Evolutionary conservation across 2,797 vertebrate genomes (phyloP), one percentile per base, ranked within the genome.

Genomic region (Rhynchotus rufescens): DNA sequence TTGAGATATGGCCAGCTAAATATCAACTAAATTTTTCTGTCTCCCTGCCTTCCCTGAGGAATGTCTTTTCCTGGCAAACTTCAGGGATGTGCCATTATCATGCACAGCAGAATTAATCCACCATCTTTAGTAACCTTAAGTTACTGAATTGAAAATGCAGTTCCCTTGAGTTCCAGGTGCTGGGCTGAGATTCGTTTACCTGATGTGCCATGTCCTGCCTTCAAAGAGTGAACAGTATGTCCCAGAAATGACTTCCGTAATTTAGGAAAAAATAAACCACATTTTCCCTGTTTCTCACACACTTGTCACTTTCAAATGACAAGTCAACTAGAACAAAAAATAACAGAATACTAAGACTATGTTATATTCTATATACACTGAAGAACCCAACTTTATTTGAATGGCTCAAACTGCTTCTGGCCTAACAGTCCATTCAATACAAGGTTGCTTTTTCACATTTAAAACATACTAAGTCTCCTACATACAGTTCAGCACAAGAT

Each of bases 381-480:
- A 61, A 89, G 36, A 86, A 73, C 12, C 30, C 1, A 6, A 14
- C 72, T 64, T 60, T 4, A 67, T 34, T 72, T 45, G 67, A 94
- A 86, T n/a, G 51, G 74, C 71, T 91, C 91, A 68, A 66, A 66
- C 14, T 77, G 36, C 44, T 47, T 57, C 87, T 92, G 75, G 71
- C 44, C 36, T 69, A 38, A 42, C 61, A 73, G 67, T 76, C 54
- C 77, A 15, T 67, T 57, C 88, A 65, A 42, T n/a, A 38, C n/a
- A 68, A 2, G 69, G 68, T 72, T 90, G 34, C 49, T 68, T 79
- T 80, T 80, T 84, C 64, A 67, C n/a, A 52, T 36, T 45, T 74
- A 64, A 74, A 82, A 81, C 32, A 30, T 28, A 21, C 49, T 12
- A 62, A 47, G 11, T 56, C 11, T 34, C 20, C 3, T 5, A 42